phyloP scores from a whole-genome alignment of 2,113 vertebrate species.

The Globicephala melas region DNA sequence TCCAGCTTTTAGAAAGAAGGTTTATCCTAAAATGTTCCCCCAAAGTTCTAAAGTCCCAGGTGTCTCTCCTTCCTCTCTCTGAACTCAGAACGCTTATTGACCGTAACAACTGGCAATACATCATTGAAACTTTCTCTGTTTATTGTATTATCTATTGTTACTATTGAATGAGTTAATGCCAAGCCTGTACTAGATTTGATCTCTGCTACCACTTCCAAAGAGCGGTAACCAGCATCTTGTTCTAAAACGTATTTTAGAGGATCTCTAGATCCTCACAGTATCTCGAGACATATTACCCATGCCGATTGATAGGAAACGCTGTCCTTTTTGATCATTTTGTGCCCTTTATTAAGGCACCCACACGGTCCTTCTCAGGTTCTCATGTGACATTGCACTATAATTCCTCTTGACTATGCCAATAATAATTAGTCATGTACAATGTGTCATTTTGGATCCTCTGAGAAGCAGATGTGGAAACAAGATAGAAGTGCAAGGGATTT shows the following conservation, averaged over 20 bases:
- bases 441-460: not conserved
- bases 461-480: not conserved
- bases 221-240: not conserved
- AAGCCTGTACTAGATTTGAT: not conserved
- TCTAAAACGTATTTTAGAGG: not conserved
- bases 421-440: not conserved
- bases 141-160: not conserved
- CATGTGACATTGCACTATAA: not conserved
- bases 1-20: not conserved
- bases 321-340: not conserved
- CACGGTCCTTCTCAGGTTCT: not conserved
- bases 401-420: not conserved
- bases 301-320: not conserved
- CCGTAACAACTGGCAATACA: not conserved
- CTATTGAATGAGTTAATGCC: not conserved
- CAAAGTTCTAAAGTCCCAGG: not conserved
- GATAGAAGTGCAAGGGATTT: not conserved
- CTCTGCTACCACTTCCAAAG: not conserved
- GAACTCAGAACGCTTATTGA: not conserved
- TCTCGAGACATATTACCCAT: not conserved
- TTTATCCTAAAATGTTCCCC: not conserved
- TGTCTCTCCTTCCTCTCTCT: not conserved
- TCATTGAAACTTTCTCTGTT: not conserved
- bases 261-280: not conserved
- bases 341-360: not conserved